Evolutionary conservation across 1,140 invertebrate genomes (phyloP).

Genomic region (Archegozetes longisetosus): DNA sequence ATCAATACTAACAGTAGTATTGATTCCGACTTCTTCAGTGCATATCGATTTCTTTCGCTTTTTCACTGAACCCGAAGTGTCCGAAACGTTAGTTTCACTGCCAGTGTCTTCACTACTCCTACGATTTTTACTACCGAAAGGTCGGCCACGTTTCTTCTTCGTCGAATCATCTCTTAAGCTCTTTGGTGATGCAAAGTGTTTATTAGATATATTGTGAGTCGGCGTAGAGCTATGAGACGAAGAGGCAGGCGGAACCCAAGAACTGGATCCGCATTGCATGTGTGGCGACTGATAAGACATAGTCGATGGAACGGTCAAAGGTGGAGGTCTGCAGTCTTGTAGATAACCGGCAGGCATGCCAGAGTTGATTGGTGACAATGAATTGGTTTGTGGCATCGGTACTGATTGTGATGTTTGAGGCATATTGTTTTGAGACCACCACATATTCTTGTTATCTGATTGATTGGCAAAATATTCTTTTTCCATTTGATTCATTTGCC

Average conservation of each 20-base stretch:
- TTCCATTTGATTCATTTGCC: background rate
- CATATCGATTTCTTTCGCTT: slow-evolving; percentile 2
- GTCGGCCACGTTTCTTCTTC: slow-evolving; percentile 24
- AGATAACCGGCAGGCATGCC: too few relatives aligned
- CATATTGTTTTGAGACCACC: background rate
- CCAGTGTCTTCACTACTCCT: slow-evolving; percentile 16
- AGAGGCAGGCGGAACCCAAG: background rate
- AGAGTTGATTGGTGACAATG: too few relatives aligned
- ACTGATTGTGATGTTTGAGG: background rate
- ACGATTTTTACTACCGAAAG: slow-evolving; percentile 25
- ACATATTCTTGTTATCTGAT: background rate
- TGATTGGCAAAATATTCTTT: background rate
- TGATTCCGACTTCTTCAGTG: slow-evolving; percentile 5
- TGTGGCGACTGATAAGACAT: background rate
- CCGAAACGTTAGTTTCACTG: background rate
- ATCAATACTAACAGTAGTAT: slow-evolving; percentile 8
- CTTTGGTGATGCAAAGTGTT: background rate
- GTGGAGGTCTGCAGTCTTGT: too few relatives aligned
- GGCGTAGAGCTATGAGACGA: background rate
- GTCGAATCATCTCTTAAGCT: background rate
- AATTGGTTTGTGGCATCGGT: background rate
- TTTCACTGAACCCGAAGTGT: background rate
- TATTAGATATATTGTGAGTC: too few relatives aligned
- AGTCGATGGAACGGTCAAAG: background rate
- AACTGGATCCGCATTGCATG: background rate